Evolutionary conservation across 2,113 vertebrate genomes (phyloP), one percentile per base, ranked within the genome.

Genomic region (Tragelaphus strepsiceros): DNA sequence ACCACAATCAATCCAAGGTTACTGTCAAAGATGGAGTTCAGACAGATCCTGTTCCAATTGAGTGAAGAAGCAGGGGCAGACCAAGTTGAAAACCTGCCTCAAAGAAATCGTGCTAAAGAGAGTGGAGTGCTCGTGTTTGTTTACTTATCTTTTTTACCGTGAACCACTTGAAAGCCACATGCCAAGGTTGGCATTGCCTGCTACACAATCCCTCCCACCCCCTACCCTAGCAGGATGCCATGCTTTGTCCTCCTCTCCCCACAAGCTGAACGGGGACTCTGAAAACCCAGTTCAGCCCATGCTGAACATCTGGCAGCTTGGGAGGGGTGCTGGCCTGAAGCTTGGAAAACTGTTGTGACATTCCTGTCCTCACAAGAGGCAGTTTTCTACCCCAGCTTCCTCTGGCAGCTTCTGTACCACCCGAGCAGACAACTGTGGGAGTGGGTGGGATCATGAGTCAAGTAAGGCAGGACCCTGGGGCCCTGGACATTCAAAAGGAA

Each of bases 281-380:
- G 46, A 92, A 91, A 90, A 81, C 91, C 89, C 62, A 6, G 26
- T 32, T 78, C 7, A 62, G 84, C 58, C 51, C 0, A 0, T 80
- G n/a, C 71, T 94, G 89, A 96, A 96, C 97, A 98, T 98, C 97
- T 98, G 96, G 86, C 84, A 71, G 26, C 96, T 83, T 94, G 94
- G 89, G 95, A 95, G 95, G 91, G 91, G 21, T 0, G 1, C 22
- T 98, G 97, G 96, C 97, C 96, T 46, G 88, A 92, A 96, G 97
- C 96, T 98, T 71, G 91, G 98, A 98, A 98, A 97, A 97, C 61
- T 92, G 93, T 97, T 97, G 93, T 97, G 98, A 98, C 97, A 97
- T 94, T 89, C 86, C 92, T 94, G 96, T 94, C 89, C 96, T 98
- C 97, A 96, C 21, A 19, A 97, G 96, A 97, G 89, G 96, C 87